Base-by-base conservation (phyloP, 1,140 invertebrate genomes). In the Polypedilum pembai region DNA sequence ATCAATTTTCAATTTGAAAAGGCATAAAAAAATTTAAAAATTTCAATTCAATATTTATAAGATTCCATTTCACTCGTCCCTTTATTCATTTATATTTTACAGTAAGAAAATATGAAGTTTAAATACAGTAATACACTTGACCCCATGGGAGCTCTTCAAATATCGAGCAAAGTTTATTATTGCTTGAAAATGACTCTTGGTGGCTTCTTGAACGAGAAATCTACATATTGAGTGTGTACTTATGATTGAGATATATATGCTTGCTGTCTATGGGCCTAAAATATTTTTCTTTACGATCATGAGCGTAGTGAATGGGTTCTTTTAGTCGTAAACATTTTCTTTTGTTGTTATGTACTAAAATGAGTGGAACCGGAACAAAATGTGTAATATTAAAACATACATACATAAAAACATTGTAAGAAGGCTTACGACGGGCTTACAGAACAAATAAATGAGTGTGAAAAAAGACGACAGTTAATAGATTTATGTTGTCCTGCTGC, bases 401-500 rank as follows among this genome's bases (percentile, higher is more conserved):
- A 12, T 56, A 33, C 24, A 33, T n/a, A n/a, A n/a, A n/a, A n/a
- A n/a, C 24, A 33, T 33, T 33, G 24, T 33, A 33, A 33, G 24
- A 33, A 33, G 24, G 24, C 24, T 33, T 33, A 33, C 24, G 24
- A 3, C 24, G 24, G 24, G 5, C n/a, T 56, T 56, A 15, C 8
- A 8, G 10, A 12, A 56, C 45, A 15, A 56, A 15, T 56, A 8
- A 12, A 17, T 15, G n/a, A 56, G 45, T 12, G 45, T 56, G 45
- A 15, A 56, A 56, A 20, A 20, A 20, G 17, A 18, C 65, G 65
- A 69, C 65, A 69, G 8, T 69, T 69, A 69, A 69, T 69, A 69
- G 65, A 69, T 69, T 69, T 69, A 69, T 69, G 65, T 69, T 69
- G 65, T 69, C 65, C 18, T 69, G 18, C 20, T 69, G 65, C 65